Conservation (phyloP, 2,797 vertebrate species). For the Pangasius mekongensis region DNA sequence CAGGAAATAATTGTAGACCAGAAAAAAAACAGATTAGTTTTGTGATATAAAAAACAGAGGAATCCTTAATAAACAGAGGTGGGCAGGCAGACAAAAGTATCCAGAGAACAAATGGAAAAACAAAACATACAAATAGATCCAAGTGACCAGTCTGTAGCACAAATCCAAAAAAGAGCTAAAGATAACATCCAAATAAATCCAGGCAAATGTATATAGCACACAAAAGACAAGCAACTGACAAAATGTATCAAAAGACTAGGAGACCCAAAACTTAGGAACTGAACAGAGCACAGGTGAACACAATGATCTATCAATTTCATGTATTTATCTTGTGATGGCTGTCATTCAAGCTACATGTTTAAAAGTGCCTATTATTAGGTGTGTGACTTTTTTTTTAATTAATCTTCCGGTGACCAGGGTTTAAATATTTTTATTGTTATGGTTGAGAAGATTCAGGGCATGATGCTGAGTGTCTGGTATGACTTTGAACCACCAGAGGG, state of each 20-base stretch:
- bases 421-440: neutral
- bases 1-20: neutral
- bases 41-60: neutral
- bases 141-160: neutral
- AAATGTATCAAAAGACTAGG: neutral
- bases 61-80: neutral
- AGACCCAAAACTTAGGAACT: neutral
- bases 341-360: too few species aligned
- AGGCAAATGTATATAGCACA: neutral
- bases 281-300: neutral
- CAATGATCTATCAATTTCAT: neutral
- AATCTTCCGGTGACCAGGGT: neutral
- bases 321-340: too few species aligned
- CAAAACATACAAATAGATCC: neutral
- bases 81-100: neutral
- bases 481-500: constrained; percentile 3
- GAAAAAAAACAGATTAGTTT: neutral
- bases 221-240: neutral
- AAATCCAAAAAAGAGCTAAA: neutral
- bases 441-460: neutral
- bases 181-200: neutral
- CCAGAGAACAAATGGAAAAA: neutral
- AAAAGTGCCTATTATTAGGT: too few species aligned
- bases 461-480: neutral
- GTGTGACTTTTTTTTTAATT: neutral